These are phyloP conservation scores for Lagria hirta DNA, from an alignment of 2,888 invertebrate species.

Conservation along the genomic window DNA sequence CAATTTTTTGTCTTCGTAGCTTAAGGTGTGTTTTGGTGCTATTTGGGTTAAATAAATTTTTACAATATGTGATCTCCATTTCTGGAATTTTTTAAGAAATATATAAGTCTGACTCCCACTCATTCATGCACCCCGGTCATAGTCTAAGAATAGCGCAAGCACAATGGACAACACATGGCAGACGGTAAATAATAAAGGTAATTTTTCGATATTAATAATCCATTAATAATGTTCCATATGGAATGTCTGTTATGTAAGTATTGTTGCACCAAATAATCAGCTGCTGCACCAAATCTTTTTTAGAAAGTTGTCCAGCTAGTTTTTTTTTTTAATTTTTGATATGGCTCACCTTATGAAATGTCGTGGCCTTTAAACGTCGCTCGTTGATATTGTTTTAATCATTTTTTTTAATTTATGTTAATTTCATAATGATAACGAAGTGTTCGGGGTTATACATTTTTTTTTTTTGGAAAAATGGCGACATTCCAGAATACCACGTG, in stretches of 20 bases:
- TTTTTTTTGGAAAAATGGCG: no score
- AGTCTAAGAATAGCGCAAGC: conserved; percentile 48
- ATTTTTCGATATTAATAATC: conserved; percentile 24
- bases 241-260: conserved; percentile 33
- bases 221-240: conserved; percentile 23
- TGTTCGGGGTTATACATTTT: no score
- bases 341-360: conserved; percentile 41
- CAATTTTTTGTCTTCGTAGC: conserved; percentile 13
- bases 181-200: conserved; percentile 43
- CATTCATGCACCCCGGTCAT: conserved; percentile 43
- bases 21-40: conserved; percentile 11
- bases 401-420: no score
- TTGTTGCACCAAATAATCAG: no score
- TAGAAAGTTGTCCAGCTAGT: conserved; percentile 49
- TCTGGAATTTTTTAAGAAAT: conserved; percentile 36
- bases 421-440: no score
- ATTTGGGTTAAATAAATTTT: conserved; percentile 6
- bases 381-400: no score
- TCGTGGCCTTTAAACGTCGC: conserved; percentile 36
- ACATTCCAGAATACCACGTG: no score
- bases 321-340: no score
- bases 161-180: conserved; percentile 41
- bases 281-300: conserved; percentile 39
- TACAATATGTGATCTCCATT: conserved; percentile 29
- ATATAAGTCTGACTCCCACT: conserved; percentile 31